These are phyloP conservation scores for Microcebus tavaratra DNA, from an alignment of 2,113 vertebrate genomes.

Conservation along the genomic window DNA sequence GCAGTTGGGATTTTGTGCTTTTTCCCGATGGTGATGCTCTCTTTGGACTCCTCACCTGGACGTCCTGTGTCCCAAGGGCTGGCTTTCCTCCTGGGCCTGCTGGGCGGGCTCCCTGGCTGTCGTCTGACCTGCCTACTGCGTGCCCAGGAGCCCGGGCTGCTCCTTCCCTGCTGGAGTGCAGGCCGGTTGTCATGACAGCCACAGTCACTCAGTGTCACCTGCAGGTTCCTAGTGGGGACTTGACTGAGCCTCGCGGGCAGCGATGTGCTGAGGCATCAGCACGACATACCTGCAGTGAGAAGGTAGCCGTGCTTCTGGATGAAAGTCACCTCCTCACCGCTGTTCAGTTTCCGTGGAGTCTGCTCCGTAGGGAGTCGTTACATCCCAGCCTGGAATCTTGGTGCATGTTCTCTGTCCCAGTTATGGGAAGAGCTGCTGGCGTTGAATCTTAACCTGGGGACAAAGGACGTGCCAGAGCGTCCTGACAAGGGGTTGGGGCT, in stretches of 20 bases:
- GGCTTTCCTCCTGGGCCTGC: neutral
- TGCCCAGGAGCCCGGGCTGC: neutral
- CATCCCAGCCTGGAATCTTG: neutral
- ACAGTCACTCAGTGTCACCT: neutral
- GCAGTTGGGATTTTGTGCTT: neutral
- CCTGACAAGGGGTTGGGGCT: neutral
- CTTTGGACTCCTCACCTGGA: rapidly evolving
- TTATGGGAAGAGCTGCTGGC: neutral
- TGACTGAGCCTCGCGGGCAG: too few relatives aligned
- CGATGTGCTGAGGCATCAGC: neutral
- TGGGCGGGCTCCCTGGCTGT: neutral
- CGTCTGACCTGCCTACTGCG: neutral
- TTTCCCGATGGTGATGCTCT: too few relatives aligned
- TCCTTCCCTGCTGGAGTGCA: neutral
- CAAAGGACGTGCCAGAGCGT: neutral
- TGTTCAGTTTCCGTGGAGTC: neutral
- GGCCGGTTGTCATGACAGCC: neutral
- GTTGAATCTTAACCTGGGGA: neutral
- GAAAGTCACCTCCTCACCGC: rapidly evolving
- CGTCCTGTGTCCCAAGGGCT: neutral
- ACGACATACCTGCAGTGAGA: rapidly evolving
- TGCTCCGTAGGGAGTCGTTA: rapidly evolving
- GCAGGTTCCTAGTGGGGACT: neutral
- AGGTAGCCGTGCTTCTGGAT: rapidly evolving
- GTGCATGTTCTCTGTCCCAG: rapidly evolving